Base-by-base conservation (phyloP, 2,888 invertebrate genomes). In the Rhagonycha lutea region DNA sequence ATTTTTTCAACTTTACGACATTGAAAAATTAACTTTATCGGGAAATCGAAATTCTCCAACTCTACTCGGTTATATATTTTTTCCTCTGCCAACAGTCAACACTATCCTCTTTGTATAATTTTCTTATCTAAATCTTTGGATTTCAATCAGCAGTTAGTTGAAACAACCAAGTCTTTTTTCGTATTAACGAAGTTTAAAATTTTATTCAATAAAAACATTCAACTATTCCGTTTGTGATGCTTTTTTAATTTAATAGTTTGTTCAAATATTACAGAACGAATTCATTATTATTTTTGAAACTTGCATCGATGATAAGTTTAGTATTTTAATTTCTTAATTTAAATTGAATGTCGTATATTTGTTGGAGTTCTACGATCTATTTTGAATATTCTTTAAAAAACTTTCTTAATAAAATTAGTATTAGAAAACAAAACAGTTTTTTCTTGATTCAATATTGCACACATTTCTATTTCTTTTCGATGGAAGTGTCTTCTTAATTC, bases 11-110 rank as follows among this genome's bases (percentile, higher is more conserved):
- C n/a, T 47, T 47, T 7, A 47, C 47, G 47, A 47, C 47, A 47
- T 65, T 65, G 63, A 23, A 65, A 65, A 65, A 65, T 26, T 65
- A 26, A 26, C 23, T 26, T 75, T 75, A 75, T 75, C 75, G 29
- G 72, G 24, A 75, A 75, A 72, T 72, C 69, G 72, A 75, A 75
- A 72, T 72, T 75, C 75, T 75, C 63, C 14, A 72, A 75, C 73
- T 70, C 69, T 69, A 73, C 60, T 76, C 73, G 68, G 76, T 69
- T 75, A 69, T 63, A 70, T 65, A 69, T 70, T 70, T 73, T 76
- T 76, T 76, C 68, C 70, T 26, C 18, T 73, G 65, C 72, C 60
- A 68, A 70, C 69, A 67, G 69, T 69, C 69, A 76, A 76, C 76
- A 76, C 67, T 70, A 68, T 24, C 62, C 69, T 76, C 76, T 76